phyloP scores from a whole-genome alignment of 2,113 vertebrate genomes.

The Ochotona princeps region DNA sequence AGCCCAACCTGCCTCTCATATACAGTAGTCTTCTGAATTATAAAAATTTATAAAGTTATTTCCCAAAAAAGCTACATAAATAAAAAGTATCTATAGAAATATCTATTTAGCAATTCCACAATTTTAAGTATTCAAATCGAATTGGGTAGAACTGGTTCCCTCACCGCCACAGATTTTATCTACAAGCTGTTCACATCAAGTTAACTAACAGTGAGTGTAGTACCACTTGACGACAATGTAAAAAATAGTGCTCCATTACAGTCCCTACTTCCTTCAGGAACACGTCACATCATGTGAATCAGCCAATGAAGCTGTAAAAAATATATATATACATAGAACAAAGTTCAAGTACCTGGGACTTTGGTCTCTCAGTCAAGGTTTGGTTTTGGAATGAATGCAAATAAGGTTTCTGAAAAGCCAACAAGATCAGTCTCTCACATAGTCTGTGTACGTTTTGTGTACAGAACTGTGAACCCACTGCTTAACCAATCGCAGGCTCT shows the following conservation, averaged over 20 bases:
- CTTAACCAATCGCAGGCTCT: conserved; percentile 39
- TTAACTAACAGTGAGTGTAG: conserved; percentile 46
- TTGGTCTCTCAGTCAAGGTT: conserved; percentile 70
- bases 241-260: conserved; percentile 34
- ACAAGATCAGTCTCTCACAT: background rate
- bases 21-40: conserved; percentile 75
- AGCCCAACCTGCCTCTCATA: conserved; percentile 56
- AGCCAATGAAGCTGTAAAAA: background rate
- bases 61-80: conserved; percentile 71
- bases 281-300: conserved; percentile 18
- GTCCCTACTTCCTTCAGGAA: conserved; percentile 52
- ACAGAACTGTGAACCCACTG: conserved; percentile 13
- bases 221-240: conserved; percentile 42
- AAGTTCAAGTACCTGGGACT: conserved; percentile 41
- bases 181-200: conserved; percentile 40
- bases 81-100: conserved; percentile 77
- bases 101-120: conserved; percentile 71
- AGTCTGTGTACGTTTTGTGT: background rate
- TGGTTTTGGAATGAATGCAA: conserved; percentile 70
- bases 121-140: conserved; percentile 75
- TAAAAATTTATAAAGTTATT: conserved; percentile 76
- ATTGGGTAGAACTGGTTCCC: conserved; percentile 44
- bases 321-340: background rate
- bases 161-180: conserved; percentile 57
- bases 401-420: conserved; percentile 26